Base-by-base conservation (phyloP, 64 coral and sea anemone species). In the Montipora cactus region DNA sequence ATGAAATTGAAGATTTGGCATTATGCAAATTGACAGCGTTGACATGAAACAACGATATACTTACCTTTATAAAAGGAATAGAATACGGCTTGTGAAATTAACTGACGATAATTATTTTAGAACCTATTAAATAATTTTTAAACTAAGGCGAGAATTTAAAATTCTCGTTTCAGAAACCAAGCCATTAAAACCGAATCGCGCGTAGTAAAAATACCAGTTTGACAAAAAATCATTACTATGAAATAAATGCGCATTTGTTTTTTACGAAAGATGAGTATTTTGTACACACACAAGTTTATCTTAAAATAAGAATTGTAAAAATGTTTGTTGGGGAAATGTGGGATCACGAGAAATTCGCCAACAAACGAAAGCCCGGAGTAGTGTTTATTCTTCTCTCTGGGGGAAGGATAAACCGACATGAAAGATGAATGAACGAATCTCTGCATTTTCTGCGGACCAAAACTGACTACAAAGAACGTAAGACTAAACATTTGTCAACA, bases 131-230 rank as follows among this genome's bases (percentile, higher is more conserved):
- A 19, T n/a, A 7, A 5, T 47, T 67, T 69, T 22, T 67, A 19
- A 46, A 19, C 11, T 46, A 44, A 19, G 16, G 1, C 21, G 18
- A 7, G 28, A 37, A 37, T 37, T 37, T 37, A 2, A 20, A 21
- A 71, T 47, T 49, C 8, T 86, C 4, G 20, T 12, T 49, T 4
- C 11, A 25, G 49, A 46, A 49, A 49, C 18, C 11, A 16, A 78
- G 1, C 47, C 46, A 21, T 12, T 50, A 28, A 12, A 68, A 71
- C 46, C 47, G 64, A 86, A 44, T 72, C 66, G 37, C 11, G 19
- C 44, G 82, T 72, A 22, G 82, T 86, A 86, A 51, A 49, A 68
- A 70, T n/a, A 71, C 61, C 82, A 52, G 44, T 72, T 19, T 72
- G 18, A 11, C 3, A 50, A 50, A 49, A 22, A 18, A 8, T 21